phyloP scores from a whole-genome alignment of 2,797 vertebrate species.

The Monodelphis domestica region DNA sequence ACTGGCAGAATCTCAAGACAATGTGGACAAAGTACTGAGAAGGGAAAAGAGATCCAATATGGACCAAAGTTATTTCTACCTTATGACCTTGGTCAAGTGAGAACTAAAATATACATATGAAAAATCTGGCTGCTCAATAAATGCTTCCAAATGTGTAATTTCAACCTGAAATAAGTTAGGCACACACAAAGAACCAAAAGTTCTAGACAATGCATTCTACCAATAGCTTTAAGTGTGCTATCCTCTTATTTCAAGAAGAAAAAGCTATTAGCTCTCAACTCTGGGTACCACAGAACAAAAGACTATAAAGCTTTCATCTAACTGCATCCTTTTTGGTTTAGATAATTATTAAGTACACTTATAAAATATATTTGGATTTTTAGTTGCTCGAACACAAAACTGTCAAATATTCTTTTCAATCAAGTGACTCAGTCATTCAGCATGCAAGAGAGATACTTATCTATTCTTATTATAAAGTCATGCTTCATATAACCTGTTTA shows the following conservation, averaged over 20 bases:
- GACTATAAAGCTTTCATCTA: background rate
- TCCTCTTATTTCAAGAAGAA: background rate
- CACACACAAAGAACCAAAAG: background rate
- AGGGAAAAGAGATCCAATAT: background rate
- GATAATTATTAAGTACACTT: constrained; percentile 6
- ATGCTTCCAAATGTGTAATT: constrained; percentile 41
- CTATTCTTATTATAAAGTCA: background rate
- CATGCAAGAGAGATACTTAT: background rate
- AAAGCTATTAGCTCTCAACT: background rate
- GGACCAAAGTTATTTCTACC: background rate
- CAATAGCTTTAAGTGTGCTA: constrained; percentile 13
- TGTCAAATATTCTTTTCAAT: background rate
- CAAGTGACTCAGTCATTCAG: background rate
- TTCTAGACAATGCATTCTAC: background rate
- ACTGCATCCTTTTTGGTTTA: background rate
- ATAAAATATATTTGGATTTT: background rate
- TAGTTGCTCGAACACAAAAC: background rate
- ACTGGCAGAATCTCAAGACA: background rate
- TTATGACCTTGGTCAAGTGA: background rate
- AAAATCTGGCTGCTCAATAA: constrained; percentile 13
- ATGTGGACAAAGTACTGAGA: background rate
- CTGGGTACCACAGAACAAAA: background rate
- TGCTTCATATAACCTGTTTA: no score
- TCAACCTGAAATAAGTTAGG: constrained; percentile 41
- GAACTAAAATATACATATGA: background rate